Evolutionary conservation across 2,797 vertebrate species (phyloP).

Genomic region (Schizopygopsis pylzovi): DNA sequence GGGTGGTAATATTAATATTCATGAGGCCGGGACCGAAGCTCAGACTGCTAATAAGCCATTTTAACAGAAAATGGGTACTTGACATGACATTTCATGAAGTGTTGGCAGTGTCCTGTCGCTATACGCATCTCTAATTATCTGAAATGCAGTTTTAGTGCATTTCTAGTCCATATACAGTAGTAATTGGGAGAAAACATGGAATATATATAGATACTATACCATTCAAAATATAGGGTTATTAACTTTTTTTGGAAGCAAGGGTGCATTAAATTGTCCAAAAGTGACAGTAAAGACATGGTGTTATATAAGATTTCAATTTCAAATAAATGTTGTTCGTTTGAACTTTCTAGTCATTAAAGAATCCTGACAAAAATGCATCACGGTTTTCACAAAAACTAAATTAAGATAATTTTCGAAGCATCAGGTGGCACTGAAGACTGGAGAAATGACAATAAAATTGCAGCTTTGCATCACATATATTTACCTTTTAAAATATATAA

Average conservation of each 20-base stretch:
- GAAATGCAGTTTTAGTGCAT: neutral
- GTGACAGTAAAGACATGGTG: neutral
- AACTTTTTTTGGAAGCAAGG: neutral
- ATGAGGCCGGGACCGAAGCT: conserved; percentile 31
- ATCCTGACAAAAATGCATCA: neutral
- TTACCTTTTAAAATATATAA: neutral
- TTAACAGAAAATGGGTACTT: conserved; percentile 13
- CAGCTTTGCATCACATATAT: neutral
- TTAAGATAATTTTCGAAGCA: neutral
- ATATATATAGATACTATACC: neutral
- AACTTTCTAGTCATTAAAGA: neutral
- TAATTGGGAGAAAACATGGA: neutral
- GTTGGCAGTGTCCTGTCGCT: neutral
- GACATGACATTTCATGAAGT: conserved; percentile 25
- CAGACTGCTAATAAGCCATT: conserved; percentile 49
- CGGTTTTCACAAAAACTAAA: neutral
- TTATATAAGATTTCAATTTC: neutral
- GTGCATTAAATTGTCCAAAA: neutral
- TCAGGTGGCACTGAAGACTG: neutral
- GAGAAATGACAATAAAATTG: neutral
- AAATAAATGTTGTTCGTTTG: neutral
- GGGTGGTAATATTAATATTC: conserved; percentile 42
- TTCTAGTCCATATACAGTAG: neutral
- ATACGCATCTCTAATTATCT: neutral
- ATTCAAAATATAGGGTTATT: neutral